Base-by-base conservation (phyloP, 1,140 invertebrate genomes). In the Drosophila melanica region DNA sequence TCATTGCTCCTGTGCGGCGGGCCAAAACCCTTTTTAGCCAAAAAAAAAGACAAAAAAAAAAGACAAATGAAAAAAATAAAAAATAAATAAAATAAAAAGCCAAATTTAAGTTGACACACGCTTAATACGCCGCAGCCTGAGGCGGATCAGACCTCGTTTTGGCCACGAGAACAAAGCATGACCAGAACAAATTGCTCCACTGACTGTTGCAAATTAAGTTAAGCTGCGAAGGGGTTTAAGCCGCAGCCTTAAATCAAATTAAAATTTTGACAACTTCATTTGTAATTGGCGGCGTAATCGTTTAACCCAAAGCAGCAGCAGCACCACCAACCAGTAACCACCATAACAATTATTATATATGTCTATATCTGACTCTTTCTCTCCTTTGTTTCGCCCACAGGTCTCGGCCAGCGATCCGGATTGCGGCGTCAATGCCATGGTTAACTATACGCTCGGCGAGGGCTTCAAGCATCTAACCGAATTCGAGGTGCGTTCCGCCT, bases 401-500 rank as follows among this genome's bases (percentile, higher is more conserved):
- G 97, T 99, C 54, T 96, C 96, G 58, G 98, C 98, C 0, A 97
- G 95, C 30, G 98, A 99, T 93, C 95, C 96, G 2, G 98, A 99
- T 93, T 98, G 97, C 82, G 98, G 98, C 12, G 96, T 98, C 8
- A 99, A 99, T 92, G 96, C 97, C 0, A 95, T 97, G 92, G 96
- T 99, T 23, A 98, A 97, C 92, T 99, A 99, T 93, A 98, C 97
- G 0, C 93, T 98, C 45, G 95, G 95, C 11, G 95, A 96, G 39
- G 94, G 94, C 47, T 93, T 94, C 58, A 93, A 94, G 20, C 94
- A 94, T 37, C 92, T 94, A 39, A 94, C 94, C 6, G 95, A 96
- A 79, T 97, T 99, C 90, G 93, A 94, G 59, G 95, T 99, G 14
- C 95, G 95, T 57, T 95, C 96, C 10, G 94, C 95, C 35, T 96